A percentile compares a stretch with the other conserved stretches of the same genome.
Conservation (phyloP, 1,140 invertebrate genomes). For the Calephelis virginiensis region DNA sequence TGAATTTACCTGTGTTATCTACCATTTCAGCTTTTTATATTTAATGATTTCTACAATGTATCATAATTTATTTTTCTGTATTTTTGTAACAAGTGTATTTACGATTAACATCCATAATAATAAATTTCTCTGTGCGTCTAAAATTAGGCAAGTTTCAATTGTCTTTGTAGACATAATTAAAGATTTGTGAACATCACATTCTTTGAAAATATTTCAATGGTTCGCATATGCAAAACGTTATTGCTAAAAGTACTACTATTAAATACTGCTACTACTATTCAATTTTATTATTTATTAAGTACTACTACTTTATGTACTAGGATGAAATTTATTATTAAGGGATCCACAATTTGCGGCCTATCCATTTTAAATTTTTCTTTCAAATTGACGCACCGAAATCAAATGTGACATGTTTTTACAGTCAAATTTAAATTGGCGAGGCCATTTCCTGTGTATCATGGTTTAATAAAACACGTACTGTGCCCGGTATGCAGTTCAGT, state of each 20-base stretch:
- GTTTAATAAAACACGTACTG: no score
- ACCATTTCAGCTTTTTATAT: constrained; percentile 6
- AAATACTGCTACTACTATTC: no score
- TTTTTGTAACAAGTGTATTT: constrained; percentile 4
- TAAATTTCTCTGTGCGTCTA: not conserved
- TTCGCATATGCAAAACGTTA: no score
- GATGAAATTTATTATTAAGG: constrained; percentile 4
- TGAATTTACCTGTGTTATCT: not conserved
- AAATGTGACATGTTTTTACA: no score
- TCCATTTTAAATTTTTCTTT: not conserved
- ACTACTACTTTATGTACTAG: no score
- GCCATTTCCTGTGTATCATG: not conserved
- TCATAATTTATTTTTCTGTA: not conserved
- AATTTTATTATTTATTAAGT: not conserved
- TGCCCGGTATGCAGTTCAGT: no score
- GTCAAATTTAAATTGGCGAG: not conserved
- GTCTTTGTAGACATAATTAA: no score
- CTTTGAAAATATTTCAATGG: no score
- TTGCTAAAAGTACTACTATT: no score
- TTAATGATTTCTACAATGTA: not conserved
- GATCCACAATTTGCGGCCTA: not conserved
- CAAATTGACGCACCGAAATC: no score
- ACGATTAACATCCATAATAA: not conserved
- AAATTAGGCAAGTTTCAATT: not conserved
- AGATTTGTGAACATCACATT: no score